Conservation (phyloP, 2,888 invertebrate genomes). For the Diplazon laetatorius region DNA sequence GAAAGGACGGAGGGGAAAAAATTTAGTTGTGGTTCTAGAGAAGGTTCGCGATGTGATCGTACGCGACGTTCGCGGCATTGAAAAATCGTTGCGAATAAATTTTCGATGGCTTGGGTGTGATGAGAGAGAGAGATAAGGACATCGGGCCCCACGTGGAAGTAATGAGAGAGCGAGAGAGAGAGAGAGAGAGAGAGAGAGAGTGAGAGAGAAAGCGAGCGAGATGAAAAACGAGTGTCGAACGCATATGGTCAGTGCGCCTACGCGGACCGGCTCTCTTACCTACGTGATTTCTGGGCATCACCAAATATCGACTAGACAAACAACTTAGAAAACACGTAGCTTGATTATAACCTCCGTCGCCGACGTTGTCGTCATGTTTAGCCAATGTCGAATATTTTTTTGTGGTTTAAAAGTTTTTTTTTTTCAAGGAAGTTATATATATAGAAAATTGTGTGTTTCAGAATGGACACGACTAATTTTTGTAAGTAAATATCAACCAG, state of each 20-base stretch:
- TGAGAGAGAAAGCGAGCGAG: slow-evolving; percentile 19
- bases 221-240: slow-evolving; percentile 56
- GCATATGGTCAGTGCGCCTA: slow-evolving; percentile 77
- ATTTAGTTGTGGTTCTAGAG: background rate
- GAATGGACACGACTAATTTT: background rate
- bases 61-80: background rate
- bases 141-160: slow-evolving; percentile 11
- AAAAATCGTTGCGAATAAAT: slow-evolving; percentile 1
- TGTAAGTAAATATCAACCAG: too few species aligned
- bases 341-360: slow-evolving; percentile 48
- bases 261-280: slow-evolving; percentile 70
- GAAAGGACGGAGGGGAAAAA: background rate
- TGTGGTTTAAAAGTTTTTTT: too few species aligned
- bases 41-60: background rate
- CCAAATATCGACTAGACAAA: slow-evolving; percentile 79
- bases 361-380: slow-evolving; percentile 47
- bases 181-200: slow-evolving; percentile 38
- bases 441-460: too few species aligned
- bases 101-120: background rate
- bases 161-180: slow-evolving; percentile 24
- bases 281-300: slow-evolving; percentile 72
- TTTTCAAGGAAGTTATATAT: slow-evolving; percentile 6
- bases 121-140: slow-evolving; percentile 33
- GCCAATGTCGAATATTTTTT: slow-evolving; percentile 43
- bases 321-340: slow-evolving; percentile 53